Conservation (phyloP, 1,140 invertebrate species). For the Anoplophora glabripennis region DNA sequence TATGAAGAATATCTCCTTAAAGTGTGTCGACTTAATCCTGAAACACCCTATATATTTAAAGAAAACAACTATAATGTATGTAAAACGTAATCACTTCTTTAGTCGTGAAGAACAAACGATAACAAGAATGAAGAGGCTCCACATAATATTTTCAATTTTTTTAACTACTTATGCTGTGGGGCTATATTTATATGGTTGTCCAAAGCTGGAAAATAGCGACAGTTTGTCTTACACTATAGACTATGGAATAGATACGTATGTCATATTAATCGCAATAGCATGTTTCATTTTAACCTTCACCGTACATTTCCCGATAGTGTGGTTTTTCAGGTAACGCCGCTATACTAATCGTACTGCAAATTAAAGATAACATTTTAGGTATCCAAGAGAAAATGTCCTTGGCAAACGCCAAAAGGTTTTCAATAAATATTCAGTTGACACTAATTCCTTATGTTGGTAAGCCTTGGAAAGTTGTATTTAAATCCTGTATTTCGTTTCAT, state of each 20-base stretch:
- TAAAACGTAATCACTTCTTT: not conserved
- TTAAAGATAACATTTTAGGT: too few relatives aligned
- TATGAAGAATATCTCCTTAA: too few relatives aligned
- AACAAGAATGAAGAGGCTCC: slow-evolving; percentile 18
- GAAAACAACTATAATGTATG: too few relatives aligned
- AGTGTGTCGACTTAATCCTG: too few relatives aligned
- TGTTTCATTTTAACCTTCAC: slow-evolving; percentile 16
- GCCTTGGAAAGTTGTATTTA: too few relatives aligned
- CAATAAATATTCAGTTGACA: too few relatives aligned
- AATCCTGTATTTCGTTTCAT: not conserved
- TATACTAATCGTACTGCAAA: too few relatives aligned
- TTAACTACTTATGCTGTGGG: slow-evolving; percentile 18
- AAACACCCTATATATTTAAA: too few relatives aligned
- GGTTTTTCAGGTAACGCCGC: slow-evolving; percentile 12
- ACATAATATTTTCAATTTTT: slow-evolving; percentile 25
- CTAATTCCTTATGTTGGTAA: too few relatives aligned
- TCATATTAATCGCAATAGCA: slow-evolving; percentile 19
- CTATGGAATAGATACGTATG: slow-evolving; percentile 12
- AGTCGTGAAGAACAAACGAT: slow-evolving; percentile 17
- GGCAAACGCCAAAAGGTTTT: too few relatives aligned
- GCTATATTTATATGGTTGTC: slow-evolving; percentile 22
- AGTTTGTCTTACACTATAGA: slow-evolving; percentile 15
- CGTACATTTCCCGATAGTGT: slow-evolving; percentile 18
- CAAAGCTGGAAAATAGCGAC: slow-evolving; percentile 23
- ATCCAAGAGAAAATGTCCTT: too few relatives aligned